Evolutionary conservation across 2,113 vertebrate genomes (phyloP).

Genomic region (Petroica traversi): DNA sequence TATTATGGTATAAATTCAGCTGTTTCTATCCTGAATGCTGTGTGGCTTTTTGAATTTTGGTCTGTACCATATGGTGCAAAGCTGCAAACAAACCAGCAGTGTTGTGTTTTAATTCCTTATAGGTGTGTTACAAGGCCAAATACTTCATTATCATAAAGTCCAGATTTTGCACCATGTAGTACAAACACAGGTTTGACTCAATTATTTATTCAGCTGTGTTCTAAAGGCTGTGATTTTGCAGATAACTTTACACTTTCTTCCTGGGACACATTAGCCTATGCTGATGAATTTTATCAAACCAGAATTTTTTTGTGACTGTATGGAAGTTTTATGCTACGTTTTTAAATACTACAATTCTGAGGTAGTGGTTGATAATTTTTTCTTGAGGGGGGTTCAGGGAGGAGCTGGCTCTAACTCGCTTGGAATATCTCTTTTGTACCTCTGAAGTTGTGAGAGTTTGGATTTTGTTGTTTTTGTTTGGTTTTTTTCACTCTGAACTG

Average conservation of each 20-base stretch:
- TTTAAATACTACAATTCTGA: neutral
- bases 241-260: neutral
- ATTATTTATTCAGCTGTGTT: neutral
- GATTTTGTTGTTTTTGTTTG: neutral
- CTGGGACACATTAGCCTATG: neutral
- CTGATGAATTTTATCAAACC: neutral
- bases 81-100: neutral
- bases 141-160: neutral
- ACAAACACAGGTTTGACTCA: neutral
- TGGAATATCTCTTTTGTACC: neutral
- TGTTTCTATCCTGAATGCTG: neutral
- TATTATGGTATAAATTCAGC: neutral
- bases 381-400: rapidly evolving
- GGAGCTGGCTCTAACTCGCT: neutral
- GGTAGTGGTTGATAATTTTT: neutral
- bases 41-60: neutral
- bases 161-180: neutral
- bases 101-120: neutral
- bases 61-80: neutral
- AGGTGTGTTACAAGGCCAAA: neutral
- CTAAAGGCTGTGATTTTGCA: neutral
- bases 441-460: neutral
- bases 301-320: neutral
- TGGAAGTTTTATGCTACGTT: neutral
- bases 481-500: neutral